These are phyloP conservation scores for Callipepla squamata DNA, from an alignment of 2,113 vertebrate species.

Conservation along the genomic window DNA sequence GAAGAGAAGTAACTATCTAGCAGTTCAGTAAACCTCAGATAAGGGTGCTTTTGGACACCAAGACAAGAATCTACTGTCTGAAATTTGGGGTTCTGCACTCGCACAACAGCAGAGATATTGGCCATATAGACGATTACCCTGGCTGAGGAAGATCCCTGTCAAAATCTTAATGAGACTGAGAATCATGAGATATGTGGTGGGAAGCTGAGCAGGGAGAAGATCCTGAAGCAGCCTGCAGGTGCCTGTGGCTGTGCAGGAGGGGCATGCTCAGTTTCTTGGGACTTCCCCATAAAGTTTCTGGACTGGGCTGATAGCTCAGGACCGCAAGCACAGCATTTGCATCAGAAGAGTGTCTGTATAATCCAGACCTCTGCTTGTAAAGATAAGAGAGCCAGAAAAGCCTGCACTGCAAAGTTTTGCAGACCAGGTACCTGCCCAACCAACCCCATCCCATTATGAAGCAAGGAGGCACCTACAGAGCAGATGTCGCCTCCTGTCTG, in stretches of 20 bases:
- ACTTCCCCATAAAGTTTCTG: not conserved
- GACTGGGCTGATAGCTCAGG: not conserved
- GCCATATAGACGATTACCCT: not conserved
- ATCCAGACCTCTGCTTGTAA: not conserved
- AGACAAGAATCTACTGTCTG: not conserved
- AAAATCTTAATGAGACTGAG: not conserved
- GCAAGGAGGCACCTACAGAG: not conserved
- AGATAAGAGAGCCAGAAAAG: not conserved
- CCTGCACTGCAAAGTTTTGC: not conserved
- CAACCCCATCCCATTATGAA: not conserved
- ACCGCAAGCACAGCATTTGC: not conserved
- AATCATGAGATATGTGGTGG: not conserved
- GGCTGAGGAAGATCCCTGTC: not conserved
- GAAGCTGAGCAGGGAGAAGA: not conserved
- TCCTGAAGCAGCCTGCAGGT: not conserved
- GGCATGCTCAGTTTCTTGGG: not conserved
- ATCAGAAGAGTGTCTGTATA: not conserved
- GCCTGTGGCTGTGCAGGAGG: fast-evolving
- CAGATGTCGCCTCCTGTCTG: not conserved
- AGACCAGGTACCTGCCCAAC: not conserved
- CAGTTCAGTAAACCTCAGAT: not conserved
- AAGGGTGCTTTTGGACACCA: not conserved
- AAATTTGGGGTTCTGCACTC: not conserved
- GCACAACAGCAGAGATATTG: not conserved
- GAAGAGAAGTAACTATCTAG: not conserved